Evolutionary conservation across 2,113 vertebrate genomes (phyloP).

Genomic region (Dolichallabes microphthalmus): DNA sequence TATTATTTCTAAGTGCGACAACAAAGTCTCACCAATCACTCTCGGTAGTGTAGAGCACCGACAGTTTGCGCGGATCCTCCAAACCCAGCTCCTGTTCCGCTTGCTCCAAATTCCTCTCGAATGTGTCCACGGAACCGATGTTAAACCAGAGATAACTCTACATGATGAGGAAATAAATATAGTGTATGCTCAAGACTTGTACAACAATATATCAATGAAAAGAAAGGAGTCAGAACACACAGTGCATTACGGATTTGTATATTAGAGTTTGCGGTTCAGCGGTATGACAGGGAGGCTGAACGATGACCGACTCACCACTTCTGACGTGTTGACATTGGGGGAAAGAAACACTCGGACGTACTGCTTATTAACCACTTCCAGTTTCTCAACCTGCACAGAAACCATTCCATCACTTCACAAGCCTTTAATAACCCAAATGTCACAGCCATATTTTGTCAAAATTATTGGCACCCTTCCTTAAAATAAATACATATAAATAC

Average conservation of each 20-base stretch:
- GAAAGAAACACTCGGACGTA: conserved; percentile 72
- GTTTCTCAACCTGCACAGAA: conserved; percentile 68
- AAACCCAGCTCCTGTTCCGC: conserved; percentile 70
- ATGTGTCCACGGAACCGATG: conserved; percentile 76
- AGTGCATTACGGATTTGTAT: too few species aligned
- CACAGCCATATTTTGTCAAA: background rate
- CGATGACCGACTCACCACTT: conserved; percentile 59
- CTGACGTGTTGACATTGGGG: conserved; percentile 60
- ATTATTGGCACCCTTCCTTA: background rate
- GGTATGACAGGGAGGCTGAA: background rate
- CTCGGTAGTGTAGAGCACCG: conserved; percentile 71
- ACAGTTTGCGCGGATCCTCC: conserved; percentile 54
- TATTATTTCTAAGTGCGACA: too few species aligned
- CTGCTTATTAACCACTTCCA: conserved; percentile 80
- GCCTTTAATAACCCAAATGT: background rate
- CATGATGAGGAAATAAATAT: background rate
- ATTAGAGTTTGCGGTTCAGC: background rate
- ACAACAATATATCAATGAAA: background rate
- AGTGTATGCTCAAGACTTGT: background rate
- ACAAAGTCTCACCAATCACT: conserved; percentile 67
- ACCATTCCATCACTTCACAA: background rate
- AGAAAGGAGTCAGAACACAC: background rate
- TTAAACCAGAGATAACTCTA: conserved; percentile 77
- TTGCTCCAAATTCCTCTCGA: conserved; percentile 75
- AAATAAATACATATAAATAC: background rate